Conservation (phyloP, 2,113 vertebrate species). For the Brienomyrus brachyistius region DNA sequence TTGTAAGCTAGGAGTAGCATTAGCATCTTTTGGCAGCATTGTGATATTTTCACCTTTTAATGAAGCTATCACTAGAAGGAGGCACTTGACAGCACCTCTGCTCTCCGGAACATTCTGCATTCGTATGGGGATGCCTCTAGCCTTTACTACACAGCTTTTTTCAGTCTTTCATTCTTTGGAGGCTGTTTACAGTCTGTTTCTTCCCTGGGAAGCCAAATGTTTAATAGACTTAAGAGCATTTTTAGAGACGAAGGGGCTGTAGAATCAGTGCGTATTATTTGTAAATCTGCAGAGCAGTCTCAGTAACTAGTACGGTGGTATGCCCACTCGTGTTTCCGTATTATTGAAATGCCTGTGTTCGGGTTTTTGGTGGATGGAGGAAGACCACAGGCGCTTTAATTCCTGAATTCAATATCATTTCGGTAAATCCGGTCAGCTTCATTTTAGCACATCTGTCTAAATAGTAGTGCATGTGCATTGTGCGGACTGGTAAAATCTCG, state of each 20-base stretch:
- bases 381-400: neutral
- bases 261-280: neutral
- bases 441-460: slow-evolving; percentile 49
- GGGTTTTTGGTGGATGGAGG: neutral
- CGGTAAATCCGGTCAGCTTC: slow-evolving; percentile 43
- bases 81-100: neutral
- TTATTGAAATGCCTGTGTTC: neutral
- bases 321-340: neutral
- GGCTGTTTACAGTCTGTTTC: neutral
- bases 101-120: neutral
- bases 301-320: neutral
- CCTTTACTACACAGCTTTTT: neutral
- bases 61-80: neutral
- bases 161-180: neutral
- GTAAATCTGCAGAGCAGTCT: neutral
- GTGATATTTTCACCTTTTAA: neutral
- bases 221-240: neutral
- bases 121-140: neutral
- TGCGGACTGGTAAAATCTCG: slow-evolving; percentile 26
- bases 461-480: slow-evolving; percentile 33
- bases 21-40: neutral
- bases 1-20: neutral
- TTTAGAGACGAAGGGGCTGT: neutral
- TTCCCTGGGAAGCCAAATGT: neutral
- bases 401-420: slow-evolving; percentile 33